Percentiles rank a stretch among this genome's conserved stretches.
Conservation (phyloP, 2,113 vertebrate genomes). For the Phrynosoma blainvillii region DNA sequence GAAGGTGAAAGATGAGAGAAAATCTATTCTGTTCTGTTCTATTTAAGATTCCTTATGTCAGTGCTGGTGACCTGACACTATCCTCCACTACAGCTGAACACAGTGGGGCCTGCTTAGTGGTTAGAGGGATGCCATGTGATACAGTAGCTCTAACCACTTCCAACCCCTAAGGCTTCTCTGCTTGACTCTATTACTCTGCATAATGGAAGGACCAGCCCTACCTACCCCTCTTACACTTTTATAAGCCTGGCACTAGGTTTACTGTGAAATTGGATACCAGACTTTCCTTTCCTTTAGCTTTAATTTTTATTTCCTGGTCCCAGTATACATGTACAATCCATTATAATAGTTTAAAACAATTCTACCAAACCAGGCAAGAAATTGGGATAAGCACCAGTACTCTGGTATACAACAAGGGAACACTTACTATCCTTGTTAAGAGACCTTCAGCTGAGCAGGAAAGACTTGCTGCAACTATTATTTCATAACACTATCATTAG, state of each 20-base stretch:
- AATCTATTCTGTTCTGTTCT: too few species aligned
- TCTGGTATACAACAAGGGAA: conserved; percentile 4
- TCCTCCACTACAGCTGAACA: too few species aligned
- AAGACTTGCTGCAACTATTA: not conserved
- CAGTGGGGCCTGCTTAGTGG: too few species aligned
- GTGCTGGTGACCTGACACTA: too few species aligned
- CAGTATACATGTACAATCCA: not conserved
- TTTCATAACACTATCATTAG: conserved; percentile 27
- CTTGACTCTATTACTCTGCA: not conserved
- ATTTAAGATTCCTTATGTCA: too few species aligned
- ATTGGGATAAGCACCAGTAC: conserved; percentile 18
- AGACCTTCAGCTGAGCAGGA: not conserved
- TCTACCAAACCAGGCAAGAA: conserved; percentile 27
- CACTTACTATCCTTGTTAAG: conserved; percentile 26
- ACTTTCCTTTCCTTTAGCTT: conserved; percentile 25
- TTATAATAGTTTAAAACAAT: conserved; percentile 36
- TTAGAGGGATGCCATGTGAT: not conserved
- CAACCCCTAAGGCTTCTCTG: not conserved
- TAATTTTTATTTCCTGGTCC: not conserved
- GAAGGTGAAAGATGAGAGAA: too few species aligned
- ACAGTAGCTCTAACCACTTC: not conserved
- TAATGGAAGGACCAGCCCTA: not conserved
- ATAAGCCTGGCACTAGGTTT: not conserved
- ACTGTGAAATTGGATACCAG: not conserved
- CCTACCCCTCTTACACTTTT: not conserved